Base-by-base conservation (phyloP, 2,888 invertebrate species). In the Temnothorax ravouxi region DNA sequence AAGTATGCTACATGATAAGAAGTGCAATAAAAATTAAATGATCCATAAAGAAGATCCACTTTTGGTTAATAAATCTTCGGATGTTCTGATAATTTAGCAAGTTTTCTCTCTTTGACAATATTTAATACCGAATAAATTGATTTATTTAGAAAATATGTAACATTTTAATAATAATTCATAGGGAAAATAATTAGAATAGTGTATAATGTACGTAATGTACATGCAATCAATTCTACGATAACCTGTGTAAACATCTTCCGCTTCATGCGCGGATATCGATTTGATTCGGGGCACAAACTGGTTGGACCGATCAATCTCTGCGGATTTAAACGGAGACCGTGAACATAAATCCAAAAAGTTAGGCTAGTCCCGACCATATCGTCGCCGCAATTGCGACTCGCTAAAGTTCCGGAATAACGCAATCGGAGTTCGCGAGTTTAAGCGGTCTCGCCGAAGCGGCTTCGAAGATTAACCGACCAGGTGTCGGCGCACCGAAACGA, bases 341-440 rank as follows among this genome's bases (percentile, higher is more conserved):
- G 59, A 25, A 72, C 59, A 59, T 74, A 80, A 80, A 80, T 74
- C 34, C 18, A 59, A 74, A 80, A 72, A 72, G 79, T 74, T 72
- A 59, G 44, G 44, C 56, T 29, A 71, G 38, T 38, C 9, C 13
- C 5, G 29, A 56, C n/a, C 54, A 54, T 38, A 62, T 77, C 47
- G 59, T 47, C 47, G 34, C 47, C 44, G 29, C 83, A 66, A 83
- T 54, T 69, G 71, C 54, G 34, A 50, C 52, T 52, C 62, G 83
- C 44, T 52, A 47, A 59, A 80, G 74, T 74, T 47, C 34, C 34
- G 38, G 21, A 79, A 72, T 50, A 38, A 34, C 38, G 79, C 47
- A 74, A 38, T 56, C 79, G n/a, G 66, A 83, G 83, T 83, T 83
- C 18, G 47, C 61, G 56, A 52, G 71, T 83, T 84, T 72, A 83